These are phyloP conservation scores for Drosophila rhopaloa DNA, from an alignment of 1,140 invertebrate species.

Conservation along the genomic window DNA sequence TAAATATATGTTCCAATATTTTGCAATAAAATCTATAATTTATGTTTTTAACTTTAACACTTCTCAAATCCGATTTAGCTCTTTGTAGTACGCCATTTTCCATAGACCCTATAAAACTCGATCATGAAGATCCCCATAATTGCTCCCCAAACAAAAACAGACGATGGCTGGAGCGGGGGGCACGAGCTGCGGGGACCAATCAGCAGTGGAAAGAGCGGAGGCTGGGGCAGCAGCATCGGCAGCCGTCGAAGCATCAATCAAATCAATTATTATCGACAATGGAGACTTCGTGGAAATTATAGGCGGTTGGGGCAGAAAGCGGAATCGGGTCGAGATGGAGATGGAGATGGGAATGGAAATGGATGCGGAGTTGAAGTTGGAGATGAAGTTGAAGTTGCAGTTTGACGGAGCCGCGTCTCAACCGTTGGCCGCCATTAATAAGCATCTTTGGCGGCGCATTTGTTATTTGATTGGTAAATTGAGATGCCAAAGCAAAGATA, in stretches of 20 bases:
- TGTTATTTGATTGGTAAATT: conserved; percentile 84
- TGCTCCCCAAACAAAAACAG: conserved; percentile 36
- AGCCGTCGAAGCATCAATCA: conserved; percentile 82
- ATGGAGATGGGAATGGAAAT: conserved; percentile 20
- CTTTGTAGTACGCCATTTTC: conserved; percentile 36
- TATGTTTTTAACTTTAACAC: not conserved
- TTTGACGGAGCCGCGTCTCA: conserved; percentile 40
- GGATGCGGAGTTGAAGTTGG: not conserved
- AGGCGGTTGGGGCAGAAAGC: conserved; percentile 14
- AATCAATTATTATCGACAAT: conserved; percentile 84
- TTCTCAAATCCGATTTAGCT: not conserved
- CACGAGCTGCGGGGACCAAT: conserved; percentile 52
- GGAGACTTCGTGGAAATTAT: conserved; percentile 76
- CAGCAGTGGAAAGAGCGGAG: conserved; percentile 49
- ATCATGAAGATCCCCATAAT: conserved; percentile 42
- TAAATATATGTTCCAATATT: too few relatives aligned
- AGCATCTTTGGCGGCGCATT: conserved; percentile 78
- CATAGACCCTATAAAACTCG: conserved; percentile 15
- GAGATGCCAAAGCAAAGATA: conserved; percentile 66
- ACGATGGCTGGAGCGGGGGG: conserved; percentile 3
- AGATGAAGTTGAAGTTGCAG: conserved; percentile 14
- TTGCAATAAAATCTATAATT: too few relatives aligned
- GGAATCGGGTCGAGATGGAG: conserved; percentile 22
- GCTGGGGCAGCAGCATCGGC: conserved; percentile 31
- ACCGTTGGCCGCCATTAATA: conserved; percentile 78